These are phyloP conservation scores for Zaprionus africanus DNA, from an alignment of 1,140 invertebrate species.

Conservation along the genomic window DNA sequence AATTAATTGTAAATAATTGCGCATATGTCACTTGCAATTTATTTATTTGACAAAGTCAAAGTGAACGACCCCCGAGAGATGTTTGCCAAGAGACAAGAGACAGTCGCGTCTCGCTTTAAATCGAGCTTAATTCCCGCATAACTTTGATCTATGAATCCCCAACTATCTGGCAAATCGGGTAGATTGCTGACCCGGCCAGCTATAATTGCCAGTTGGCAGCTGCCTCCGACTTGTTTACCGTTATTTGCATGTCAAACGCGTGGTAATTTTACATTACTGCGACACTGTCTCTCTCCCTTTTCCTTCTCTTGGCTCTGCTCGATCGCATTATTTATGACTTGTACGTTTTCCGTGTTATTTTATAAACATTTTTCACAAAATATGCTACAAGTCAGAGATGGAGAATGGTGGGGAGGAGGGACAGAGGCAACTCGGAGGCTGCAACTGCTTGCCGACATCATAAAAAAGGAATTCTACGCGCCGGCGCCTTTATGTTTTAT, in stretches of 20 bases:
- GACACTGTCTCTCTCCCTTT: conserved; percentile 45
- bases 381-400: conserved; percentile 54
- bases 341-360: conserved; percentile 79
- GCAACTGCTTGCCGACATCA: conserved; percentile 61
- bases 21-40: conserved; percentile 69
- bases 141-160: not conserved
- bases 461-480: conserved; percentile 51
- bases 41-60: conserved; percentile 65
- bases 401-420: not conserved
- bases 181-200: conserved; percentile 22
- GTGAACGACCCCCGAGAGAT: conserved; percentile 38
- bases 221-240: conserved; percentile 44
- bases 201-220: conserved; percentile 46
- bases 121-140: not conserved
- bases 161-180: conserved; percentile 32
- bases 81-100: conserved; percentile 6
- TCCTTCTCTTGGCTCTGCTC: conserved; percentile 12
- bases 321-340: conserved; percentile 81
- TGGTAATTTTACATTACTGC: conserved; percentile 78
- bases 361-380: conserved; percentile 81
- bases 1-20: conserved; percentile 81
- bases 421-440: conserved; percentile 37
- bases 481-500: conserved; percentile 77
- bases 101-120: conserved; percentile 12
- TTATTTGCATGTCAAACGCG: conserved; percentile 80